Evolutionary conservation across 2,113 vertebrate genomes (phyloP).

Genomic region (Hyperopisus bebe): DNA sequence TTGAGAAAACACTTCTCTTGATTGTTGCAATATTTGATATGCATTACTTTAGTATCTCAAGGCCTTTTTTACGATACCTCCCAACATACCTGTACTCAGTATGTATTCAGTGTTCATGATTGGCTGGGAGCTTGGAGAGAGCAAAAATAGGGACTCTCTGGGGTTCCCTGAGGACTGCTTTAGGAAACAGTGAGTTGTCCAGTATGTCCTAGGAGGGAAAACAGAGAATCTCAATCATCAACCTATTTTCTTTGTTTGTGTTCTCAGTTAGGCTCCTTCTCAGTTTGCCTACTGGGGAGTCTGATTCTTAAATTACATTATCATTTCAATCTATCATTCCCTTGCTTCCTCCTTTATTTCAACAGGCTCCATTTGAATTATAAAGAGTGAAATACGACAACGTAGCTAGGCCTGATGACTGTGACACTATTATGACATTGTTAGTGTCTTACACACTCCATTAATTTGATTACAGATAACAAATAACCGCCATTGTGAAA

Average conservation of each 20-base stretch:
- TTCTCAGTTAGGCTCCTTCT: not conserved
- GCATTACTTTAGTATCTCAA: not conserved
- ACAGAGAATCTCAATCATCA: not conserved
- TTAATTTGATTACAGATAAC: constrained; percentile 13
- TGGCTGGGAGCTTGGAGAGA: not conserved
- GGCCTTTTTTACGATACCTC: not conserved
- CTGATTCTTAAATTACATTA: not conserved
- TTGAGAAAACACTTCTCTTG: not conserved
- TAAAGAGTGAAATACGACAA: not conserved
- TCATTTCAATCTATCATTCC: not conserved
- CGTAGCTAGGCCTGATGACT: not conserved
- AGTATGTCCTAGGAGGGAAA: not conserved
- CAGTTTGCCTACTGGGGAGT: not conserved
- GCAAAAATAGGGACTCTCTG: not conserved
- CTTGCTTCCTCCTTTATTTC: not conserved
- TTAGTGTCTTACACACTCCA: constrained; percentile 1
- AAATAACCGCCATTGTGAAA: not conserved
- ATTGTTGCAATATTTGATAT: not conserved
- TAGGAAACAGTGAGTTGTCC: not conserved
- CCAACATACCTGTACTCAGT: not conserved
- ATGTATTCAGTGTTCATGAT: not conserved
- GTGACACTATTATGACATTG: not conserved
- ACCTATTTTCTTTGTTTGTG: not conserved
- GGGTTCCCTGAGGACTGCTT: not conserved
- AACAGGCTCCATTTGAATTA: not conserved